Percentiles rank a stretch among this genome's conserved stretches.
phyloP scores from a whole-genome alignment of 2,888 invertebrate species.

The Vesta saturnalis region DNA sequence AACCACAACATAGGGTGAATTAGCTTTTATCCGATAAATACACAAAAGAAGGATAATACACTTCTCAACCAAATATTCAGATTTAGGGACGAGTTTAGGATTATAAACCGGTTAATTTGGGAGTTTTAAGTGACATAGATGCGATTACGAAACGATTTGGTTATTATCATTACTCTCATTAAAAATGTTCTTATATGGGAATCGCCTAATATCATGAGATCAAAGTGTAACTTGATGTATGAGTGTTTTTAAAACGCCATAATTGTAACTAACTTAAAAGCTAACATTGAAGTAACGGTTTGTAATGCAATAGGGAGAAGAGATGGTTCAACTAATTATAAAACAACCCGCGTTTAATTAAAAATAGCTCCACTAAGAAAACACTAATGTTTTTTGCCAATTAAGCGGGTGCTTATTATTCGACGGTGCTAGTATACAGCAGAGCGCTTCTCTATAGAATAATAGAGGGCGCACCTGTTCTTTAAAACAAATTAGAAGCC shows the following conservation, averaged over 20 bases:
- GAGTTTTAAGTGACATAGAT: too few relatives aligned
- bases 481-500: conserved; percentile 30
- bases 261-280: too few relatives aligned
- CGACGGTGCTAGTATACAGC: conserved; percentile 45
- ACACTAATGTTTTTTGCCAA: conserved; percentile 51
- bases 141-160: background rate
- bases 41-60: conserved; percentile 15
- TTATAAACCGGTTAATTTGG: background rate
- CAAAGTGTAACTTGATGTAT: too few relatives aligned
- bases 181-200: too few relatives aligned
- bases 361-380: conserved; percentile 50
- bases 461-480: conserved; percentile 35
- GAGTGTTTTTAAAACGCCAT: too few relatives aligned
- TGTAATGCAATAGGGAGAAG: background rate
- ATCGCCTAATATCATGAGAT: too few relatives aligned
- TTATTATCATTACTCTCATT: too few relatives aligned
- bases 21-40: conserved; percentile 11
- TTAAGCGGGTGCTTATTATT: conserved; percentile 52
- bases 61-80: conserved; percentile 3
- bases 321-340: conserved; percentile 36
- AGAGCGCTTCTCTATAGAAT: conserved; percentile 41
- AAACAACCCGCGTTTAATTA: conserved; percentile 49
- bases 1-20: conserved; percentile 8
- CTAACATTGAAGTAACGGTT: too few relatives aligned
- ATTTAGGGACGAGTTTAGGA: background rate